Evolutionary conservation across 2,113 vertebrate species (phyloP).

Genomic region (Caranx melampygus): DNA sequence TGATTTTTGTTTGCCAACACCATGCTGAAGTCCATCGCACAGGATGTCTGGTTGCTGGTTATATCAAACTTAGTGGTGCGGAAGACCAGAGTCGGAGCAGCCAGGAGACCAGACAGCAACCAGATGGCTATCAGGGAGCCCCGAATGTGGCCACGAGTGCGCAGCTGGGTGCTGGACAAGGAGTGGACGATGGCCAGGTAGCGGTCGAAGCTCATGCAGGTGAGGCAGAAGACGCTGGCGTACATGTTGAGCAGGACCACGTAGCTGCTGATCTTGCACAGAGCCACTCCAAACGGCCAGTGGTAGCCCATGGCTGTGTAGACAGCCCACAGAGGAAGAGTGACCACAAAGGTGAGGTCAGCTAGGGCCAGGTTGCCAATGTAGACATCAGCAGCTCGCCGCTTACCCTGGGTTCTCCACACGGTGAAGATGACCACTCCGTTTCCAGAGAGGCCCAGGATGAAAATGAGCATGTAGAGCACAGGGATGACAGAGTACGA

Average conservation of each 20-base stretch:
- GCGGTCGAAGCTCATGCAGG: slow-evolving; percentile 89
- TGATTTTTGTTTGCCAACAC: slow-evolving; percentile 62
- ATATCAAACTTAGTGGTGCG: slow-evolving; percentile 76
- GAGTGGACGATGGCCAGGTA: slow-evolving; percentile 90
- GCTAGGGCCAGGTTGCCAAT: slow-evolving; percentile 89
- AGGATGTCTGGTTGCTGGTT: slow-evolving; percentile 79
- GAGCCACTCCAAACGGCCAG: slow-evolving; percentile 88
- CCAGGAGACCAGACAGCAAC: slow-evolving; percentile 83
- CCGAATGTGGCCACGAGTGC: slow-evolving; percentile 78
- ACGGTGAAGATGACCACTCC: slow-evolving; percentile 89
- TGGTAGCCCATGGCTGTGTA: slow-evolving; percentile 89
- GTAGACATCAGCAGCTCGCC: slow-evolving; percentile 86
- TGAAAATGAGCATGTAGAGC: slow-evolving; percentile 91
- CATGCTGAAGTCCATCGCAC: slow-evolving; percentile 86
- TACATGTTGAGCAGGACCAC: slow-evolving; percentile 90
- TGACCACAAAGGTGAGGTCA: slow-evolving; percentile 89
- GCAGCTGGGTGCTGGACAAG: slow-evolving; percentile 83
- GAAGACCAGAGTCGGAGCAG: slow-evolving; percentile 86
- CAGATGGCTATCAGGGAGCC: slow-evolving; percentile 82
- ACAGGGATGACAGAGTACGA: slow-evolving; percentile 88
- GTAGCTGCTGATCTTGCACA: slow-evolving; percentile 90
- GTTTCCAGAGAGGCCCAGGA: slow-evolving; percentile 88
- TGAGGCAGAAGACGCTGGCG: slow-evolving; percentile 91
- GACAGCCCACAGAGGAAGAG: slow-evolving; percentile 89
- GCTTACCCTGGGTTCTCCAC: slow-evolving; percentile 84